These are phyloP conservation scores for Paracyclopina nana DNA, from an alignment of 1,140 invertebrate species.

Conservation along the genomic window DNA sequence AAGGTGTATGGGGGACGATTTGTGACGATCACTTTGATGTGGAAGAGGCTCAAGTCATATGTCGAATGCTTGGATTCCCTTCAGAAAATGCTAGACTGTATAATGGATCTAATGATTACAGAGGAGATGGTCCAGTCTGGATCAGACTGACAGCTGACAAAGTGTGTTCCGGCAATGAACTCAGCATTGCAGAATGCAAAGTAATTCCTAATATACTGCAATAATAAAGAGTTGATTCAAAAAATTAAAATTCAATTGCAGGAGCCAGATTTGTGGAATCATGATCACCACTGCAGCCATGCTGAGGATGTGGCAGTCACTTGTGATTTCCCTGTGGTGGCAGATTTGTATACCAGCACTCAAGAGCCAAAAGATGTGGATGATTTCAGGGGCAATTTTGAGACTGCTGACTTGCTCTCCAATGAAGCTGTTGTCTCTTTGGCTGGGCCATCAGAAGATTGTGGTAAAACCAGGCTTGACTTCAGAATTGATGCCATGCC, in stretches of 20 bases:
- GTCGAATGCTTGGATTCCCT: constrained; percentile 1
- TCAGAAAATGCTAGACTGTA: background rate
- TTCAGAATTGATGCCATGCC: no score
- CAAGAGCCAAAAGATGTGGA: no score
- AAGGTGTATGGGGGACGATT: constrained; percentile 14
- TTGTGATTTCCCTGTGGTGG: no score
- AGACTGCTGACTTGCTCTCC: no score
- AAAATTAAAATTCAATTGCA: no score
- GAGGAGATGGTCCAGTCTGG: constrained; percentile 2
- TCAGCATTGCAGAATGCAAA: constrained; percentile 1
- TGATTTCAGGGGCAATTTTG: no score
- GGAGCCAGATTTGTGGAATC: constrained; percentile 1
- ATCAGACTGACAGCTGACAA: background rate
- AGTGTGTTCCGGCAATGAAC: constrained; percentile 6
- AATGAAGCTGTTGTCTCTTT: no score
- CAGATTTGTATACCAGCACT: no score
- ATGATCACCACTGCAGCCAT: constrained; percentile 12
- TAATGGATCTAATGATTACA: background rate
- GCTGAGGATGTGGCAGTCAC: constrained; percentile 3
- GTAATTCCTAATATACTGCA: no score
- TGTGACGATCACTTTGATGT: constrained; percentile 19
- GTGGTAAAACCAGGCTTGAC: no score
- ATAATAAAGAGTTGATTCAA: no score
- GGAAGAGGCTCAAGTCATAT: constrained; percentile 19
- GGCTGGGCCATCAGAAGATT: no score